Evolutionary conservation across 2,113 vertebrate genomes (phyloP).

Genomic region (Notarius lentiginosus): DNA sequence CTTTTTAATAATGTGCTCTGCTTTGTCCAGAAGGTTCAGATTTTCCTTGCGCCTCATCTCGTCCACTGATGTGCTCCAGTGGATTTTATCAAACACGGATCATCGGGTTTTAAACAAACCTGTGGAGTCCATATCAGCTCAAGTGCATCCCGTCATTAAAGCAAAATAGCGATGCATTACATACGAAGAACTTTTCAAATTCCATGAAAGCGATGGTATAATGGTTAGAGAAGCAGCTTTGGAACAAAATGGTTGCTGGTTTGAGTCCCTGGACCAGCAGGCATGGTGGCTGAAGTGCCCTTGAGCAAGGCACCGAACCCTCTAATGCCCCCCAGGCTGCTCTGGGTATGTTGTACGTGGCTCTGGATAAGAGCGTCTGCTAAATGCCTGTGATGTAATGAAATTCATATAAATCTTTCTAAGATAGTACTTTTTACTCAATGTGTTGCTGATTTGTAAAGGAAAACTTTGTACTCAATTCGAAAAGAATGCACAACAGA

Average conservation of each 20-base stretch:
- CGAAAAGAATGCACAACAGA: not conserved
- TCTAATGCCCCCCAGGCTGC: too few species aligned
- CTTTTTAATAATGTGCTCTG: not conserved
- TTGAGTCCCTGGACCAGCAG: too few species aligned
- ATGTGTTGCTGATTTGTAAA: not conserved
- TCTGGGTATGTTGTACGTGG: too few species aligned
- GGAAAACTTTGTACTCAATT: not conserved
- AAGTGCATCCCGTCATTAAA: not conserved
- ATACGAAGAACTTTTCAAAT: not conserved
- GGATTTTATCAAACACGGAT: not conserved
- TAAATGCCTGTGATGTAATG: too few species aligned
- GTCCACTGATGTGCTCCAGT: not conserved
- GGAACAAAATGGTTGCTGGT: too few species aligned
- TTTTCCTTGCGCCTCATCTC: not conserved
- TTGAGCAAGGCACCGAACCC: too few species aligned
- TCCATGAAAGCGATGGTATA: too few species aligned
- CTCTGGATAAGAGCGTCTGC: too few species aligned
- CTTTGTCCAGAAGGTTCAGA: not conserved
- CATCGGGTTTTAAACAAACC: not conserved
- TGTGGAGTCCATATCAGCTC: not conserved
- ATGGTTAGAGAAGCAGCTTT: too few species aligned
- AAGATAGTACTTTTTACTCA: not conserved
- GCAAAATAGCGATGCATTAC: not conserved
- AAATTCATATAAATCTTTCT: not conserved
- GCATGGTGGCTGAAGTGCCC: too few species aligned